Base-by-base conservation (phyloP, 2,888 invertebrate genomes). In the Chaetoderma sp. region DNA sequence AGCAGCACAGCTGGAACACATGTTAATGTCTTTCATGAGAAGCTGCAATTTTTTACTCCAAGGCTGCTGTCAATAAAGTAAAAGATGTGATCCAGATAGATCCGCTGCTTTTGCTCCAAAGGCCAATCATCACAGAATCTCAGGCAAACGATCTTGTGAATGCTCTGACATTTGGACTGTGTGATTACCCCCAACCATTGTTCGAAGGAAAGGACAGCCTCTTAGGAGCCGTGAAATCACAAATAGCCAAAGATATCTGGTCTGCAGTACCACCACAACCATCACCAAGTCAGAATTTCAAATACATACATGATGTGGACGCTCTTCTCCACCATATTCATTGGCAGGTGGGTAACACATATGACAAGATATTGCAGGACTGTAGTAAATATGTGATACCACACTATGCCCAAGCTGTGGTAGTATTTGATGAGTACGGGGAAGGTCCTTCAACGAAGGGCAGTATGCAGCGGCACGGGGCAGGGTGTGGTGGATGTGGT, bases 11-110 rank as follows among this genome's bases (percentile, higher is more conserved):
- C 63, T 23, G 55, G 52, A 23, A 32, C 10, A 8, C 10, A 25
- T 1, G 67, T 67, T 6, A 71, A 68, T 56, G 69, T 58, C 23
- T 62, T 67, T 39, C 56, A 52, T 21, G 73, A 4, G 67, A 70
- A 50, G 65, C 54, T 39, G 45, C 61, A 13, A 64, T 70, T 21
- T 28, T 73, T 30, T 55, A 18, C 23, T 28, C 42, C n/a, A 66
- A 60, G 0, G 33, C 57, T 6, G 5, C 30, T 28, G 45, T 67
- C 5, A 58, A 57, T 23, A 44, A 69, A 23, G 50, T 49, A 47
- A 54, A 44, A 25, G 68, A 72, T 23, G 32, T n/a, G 30, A 36
- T 68, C 8, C 33, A 58, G 13, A 45, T 68, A 4, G 63, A 68
- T 36, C 62, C 67, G 13, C 67, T 68, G 45, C 47, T 68, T 13